Evolutionary conservation across 2,113 vertebrate species (phyloP).

Genomic region (Tauraco erythrolophus): DNA sequence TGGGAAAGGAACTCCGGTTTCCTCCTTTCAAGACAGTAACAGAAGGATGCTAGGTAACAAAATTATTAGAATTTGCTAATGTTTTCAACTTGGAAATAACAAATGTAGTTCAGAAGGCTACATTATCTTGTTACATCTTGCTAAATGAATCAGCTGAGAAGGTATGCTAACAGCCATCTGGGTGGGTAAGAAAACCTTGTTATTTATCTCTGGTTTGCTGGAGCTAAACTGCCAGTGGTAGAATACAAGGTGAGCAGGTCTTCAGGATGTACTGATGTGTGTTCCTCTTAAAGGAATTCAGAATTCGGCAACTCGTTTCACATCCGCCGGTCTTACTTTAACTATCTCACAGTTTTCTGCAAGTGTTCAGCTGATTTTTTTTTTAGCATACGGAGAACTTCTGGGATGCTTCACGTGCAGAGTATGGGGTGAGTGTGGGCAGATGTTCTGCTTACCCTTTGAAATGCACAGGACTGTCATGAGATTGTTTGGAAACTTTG

Average conservation of each 20-base stretch:
- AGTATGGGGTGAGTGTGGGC: background rate
- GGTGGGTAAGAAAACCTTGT: background rate
- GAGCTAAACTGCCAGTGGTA: background rate
- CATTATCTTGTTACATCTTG: background rate
- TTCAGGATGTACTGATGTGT: background rate
- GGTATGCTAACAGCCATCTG: too few species aligned
- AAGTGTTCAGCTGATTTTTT: background rate
- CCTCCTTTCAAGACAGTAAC: background rate
- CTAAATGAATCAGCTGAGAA: background rate
- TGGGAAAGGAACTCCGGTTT: background rate
- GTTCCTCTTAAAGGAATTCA: background rate
- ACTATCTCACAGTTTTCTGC: background rate
- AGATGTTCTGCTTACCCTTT: background rate
- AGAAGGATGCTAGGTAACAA: background rate
- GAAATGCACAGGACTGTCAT: slow-evolving; percentile 1
- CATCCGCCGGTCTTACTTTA: background rate
- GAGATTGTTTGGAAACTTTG: slow-evolving; percentile 7
- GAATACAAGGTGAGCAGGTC: background rate
- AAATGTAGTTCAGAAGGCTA: background rate
- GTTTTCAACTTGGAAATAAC: background rate
- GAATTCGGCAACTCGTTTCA: background rate
- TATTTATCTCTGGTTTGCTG: background rate
- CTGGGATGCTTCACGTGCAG: background rate
- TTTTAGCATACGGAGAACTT: background rate
- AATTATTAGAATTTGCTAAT: background rate